A percentile compares a stretch with the other conserved stretches of the same genome.
Evolutionary conservation across 2,888 invertebrate genomes (phyloP).

Genomic region (Plusia festucae): DNA sequence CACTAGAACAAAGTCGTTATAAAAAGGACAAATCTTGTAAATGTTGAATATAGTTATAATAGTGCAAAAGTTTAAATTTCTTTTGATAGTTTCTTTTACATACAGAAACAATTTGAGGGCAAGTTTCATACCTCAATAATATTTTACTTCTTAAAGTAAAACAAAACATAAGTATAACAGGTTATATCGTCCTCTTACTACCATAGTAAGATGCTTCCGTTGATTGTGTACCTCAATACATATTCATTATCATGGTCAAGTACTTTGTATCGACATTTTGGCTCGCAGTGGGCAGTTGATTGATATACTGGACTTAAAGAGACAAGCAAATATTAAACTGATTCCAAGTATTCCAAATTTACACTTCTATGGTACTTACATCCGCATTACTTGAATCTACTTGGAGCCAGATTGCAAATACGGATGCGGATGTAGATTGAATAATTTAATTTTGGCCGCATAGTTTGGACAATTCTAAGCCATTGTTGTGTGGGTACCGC

Average conservation of each 20-base stretch:
- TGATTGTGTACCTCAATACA: slow-evolving; percentile 9
- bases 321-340: neutral
- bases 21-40: no score
- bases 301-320: neutral
- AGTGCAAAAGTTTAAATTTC: neutral
- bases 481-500: neutral
- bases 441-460: neutral
- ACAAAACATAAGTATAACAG: slow-evolving; percentile 4
- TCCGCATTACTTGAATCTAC: neutral
- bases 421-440: neutral
- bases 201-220: slow-evolving; percentile 30
- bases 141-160: neutral
- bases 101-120: neutral
- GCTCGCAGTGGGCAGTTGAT: neutral
- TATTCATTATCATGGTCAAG: neutral
- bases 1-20: no score
- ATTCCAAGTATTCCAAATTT: neutral
- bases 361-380: neutral
- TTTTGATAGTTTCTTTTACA: neutral
- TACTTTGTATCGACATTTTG: neutral
- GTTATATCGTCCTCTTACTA: slow-evolving; percentile 23
- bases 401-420: neutral
- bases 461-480: neutral
- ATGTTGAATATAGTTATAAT: no score
- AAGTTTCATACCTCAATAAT: neutral